Percentiles rank a stretch among this genome's conserved stretches.
Evolutionary conservation across 92 coral and sea anemone genomes (phyloP).

Genomic region (Plumapathes pennacea): DNA sequence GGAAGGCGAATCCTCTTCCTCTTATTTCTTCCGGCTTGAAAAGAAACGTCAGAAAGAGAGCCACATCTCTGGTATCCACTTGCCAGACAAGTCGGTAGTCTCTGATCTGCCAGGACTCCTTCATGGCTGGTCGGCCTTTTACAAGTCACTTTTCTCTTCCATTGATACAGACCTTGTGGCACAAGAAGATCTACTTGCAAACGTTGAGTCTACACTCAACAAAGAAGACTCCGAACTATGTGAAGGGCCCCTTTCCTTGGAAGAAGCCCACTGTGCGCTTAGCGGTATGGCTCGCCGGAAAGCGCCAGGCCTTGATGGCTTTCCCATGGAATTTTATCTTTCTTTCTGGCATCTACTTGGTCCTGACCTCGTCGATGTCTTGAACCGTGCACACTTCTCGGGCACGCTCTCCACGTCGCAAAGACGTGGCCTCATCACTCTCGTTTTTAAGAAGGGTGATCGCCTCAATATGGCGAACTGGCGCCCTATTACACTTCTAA

Average conservation of each 20-base stretch:
- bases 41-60: slow-evolving; percentile 9
- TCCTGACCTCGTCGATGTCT: background rate
- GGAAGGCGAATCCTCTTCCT: slow-evolving; percentile 2
- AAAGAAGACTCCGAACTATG: too few relatives aligned
- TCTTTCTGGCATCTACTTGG: slow-evolving; percentile 1
- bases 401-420: slow-evolving; percentile 4
- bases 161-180: too few relatives aligned
- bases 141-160: too few relatives aligned
- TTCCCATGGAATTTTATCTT: slow-evolving; percentile 2
- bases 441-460: slow-evolving; percentile 17
- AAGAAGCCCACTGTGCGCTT: background rate
- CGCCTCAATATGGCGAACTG: slow-evolving; percentile 12
- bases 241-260: slow-evolving; percentile 4
- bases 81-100: too few relatives aligned
- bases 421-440: slow-evolving; percentile 22
- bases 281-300: slow-evolving; percentile 3
- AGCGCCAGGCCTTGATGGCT: slow-evolving; percentile 8
- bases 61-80: too few relatives aligned
- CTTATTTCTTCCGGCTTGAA: slow-evolving; percentile 4
- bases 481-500: slow-evolving; percentile 39
- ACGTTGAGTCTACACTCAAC: too few relatives aligned
- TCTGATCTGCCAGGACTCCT: too few relatives aligned
- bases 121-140: too few relatives aligned
- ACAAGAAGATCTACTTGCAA: too few relatives aligned
- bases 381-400: background rate